These are phyloP conservation scores for Platycheirus rosarum DNA, from an alignment of 2,888 invertebrate species.

Conservation along the genomic window DNA sequence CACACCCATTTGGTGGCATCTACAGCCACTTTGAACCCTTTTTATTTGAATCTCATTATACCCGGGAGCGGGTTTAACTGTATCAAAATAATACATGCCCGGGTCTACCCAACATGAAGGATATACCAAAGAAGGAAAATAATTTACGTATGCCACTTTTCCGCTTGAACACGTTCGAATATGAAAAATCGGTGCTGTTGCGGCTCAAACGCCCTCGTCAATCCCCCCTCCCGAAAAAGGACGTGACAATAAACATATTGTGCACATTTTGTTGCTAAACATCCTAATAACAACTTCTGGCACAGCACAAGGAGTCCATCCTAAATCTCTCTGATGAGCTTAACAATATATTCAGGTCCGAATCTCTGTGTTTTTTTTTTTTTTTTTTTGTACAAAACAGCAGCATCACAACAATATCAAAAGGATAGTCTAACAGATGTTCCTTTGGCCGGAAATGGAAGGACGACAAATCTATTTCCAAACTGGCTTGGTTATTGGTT, in stretches of 20 bases:
- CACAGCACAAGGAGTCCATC: constrained; percentile 53
- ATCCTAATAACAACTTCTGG: constrained; percentile 72
- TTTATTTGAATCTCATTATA: constrained; percentile 73
- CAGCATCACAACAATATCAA: constrained; percentile 41
- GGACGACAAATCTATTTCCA: constrained; percentile 70
- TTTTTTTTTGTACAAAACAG: constrained; percentile 34
- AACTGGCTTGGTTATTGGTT: constrained; percentile 72
- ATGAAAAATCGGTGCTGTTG: constrained; percentile 70
- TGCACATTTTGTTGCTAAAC: constrained; percentile 68
- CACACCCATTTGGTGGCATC: constrained; percentile 55
- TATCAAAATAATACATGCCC: constrained; percentile 58
- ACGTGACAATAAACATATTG: constrained; percentile 70
- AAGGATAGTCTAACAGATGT: constrained; percentile 67
- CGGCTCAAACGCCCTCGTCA: constrained; percentile 52
- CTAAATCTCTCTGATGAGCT: constrained; percentile 71
- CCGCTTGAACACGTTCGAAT: constrained; percentile 72
- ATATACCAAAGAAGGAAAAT: constrained; percentile 30
- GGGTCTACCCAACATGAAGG: constrained; percentile 40
- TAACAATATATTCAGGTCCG: constrained; percentile 57
- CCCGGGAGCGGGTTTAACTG: constrained; percentile 61
- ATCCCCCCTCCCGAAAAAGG: constrained; percentile 34
- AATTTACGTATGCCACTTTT: constrained; percentile 73
- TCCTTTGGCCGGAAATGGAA: constrained; percentile 66
- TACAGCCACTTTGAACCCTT: constrained; percentile 68
- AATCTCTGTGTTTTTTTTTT: constrained; percentile 22